These are phyloP conservation scores for Tenthredo notha DNA, from an alignment of 2,888 invertebrate species.

Conservation along the genomic window DNA sequence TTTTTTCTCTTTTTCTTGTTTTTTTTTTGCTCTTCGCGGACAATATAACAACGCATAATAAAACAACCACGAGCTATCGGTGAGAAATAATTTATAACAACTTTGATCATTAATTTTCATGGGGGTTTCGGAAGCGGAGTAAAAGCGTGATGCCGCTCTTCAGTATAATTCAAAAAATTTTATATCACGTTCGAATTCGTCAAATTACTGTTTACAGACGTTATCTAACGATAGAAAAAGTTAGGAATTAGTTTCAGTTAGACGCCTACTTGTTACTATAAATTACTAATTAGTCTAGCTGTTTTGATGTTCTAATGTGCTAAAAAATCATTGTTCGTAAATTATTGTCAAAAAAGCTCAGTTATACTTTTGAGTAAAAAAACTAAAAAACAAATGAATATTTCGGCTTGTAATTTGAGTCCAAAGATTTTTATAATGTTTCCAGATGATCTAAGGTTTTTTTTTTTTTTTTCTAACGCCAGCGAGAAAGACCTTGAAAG, in stretches of 20 bases:
- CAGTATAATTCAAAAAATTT: background rate
- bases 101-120: constrained; percentile 8
- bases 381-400: background rate
- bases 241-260: too few relatives aligned
- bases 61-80: background rate
- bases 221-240: background rate
- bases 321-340: too few relatives aligned
- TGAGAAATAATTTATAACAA: background rate
- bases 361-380: background rate
- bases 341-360: background rate
- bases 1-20: background rate
- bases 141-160: background rate
- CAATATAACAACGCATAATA: background rate
- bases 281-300: too few relatives aligned
- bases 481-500: background rate
- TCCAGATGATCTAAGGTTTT: background rate
- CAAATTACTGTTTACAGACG: background rate
- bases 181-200: background rate
- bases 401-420: background rate
- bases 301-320: too few relatives aligned
- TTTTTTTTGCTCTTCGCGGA: background rate
- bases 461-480: too few relatives aligned
- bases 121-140: background rate
- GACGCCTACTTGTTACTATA: too few relatives aligned
- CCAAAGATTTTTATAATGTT: background rate